A percentile compares a stretch with the other conserved stretches of the same genome.
These are phyloP conservation scores for Sigmodon hispidus DNA, from an alignment of 2,113 vertebrate species.

Conservation along the genomic window DNA sequence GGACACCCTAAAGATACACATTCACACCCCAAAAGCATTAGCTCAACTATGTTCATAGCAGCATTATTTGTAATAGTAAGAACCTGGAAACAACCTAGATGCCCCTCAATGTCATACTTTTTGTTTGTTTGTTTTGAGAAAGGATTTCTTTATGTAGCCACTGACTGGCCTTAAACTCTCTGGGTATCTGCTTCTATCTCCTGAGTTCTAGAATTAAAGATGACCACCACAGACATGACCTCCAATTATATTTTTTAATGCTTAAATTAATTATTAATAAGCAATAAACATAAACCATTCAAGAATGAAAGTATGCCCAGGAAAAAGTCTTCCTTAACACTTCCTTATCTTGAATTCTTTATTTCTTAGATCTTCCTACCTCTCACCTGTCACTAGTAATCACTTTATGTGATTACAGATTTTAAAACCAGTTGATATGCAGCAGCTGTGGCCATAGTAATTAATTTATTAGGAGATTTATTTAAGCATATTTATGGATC, in stretches of 20 bases:
- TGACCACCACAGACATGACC: neutral
- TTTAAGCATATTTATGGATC: conserved; percentile 3
- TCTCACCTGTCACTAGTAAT: neutral
- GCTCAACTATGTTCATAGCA: no score
- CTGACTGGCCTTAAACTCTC: neutral
- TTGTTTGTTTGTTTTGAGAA: neutral
- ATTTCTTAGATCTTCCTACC: neutral
- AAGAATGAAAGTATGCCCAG: neutral
- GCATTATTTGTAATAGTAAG: no score
- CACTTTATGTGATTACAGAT: neutral
- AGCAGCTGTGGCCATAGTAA: neutral
- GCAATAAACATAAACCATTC: neutral
- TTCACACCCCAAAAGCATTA: no score
- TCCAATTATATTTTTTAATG: neutral
- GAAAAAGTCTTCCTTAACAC: neutral
- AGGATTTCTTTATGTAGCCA: neutral
- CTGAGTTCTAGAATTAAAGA: neutral
- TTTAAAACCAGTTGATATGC: neutral
- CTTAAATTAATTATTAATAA: conserved; percentile 40
- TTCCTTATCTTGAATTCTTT: neutral
- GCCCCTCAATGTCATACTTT: neutral
- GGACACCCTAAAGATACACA: no score
- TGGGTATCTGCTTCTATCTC: neutral
- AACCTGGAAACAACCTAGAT: no score
- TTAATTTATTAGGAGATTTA: conserved; percentile 27